Evolutionary conservation across 1,140 invertebrate species (phyloP).

Genomic region (Drosophila ficusphila): DNA sequence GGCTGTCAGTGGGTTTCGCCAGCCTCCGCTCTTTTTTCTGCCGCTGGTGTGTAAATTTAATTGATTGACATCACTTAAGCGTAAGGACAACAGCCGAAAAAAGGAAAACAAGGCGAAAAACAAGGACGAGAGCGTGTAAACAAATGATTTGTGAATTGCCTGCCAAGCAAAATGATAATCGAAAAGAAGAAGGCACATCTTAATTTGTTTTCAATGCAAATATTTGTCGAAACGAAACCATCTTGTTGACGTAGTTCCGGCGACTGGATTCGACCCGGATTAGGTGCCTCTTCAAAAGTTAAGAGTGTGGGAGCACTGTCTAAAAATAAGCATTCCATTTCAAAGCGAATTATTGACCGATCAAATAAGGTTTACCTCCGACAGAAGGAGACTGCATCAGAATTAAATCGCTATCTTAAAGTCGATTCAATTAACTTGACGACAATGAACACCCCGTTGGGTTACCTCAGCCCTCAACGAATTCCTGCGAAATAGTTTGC

Average conservation of each 20-base stretch:
- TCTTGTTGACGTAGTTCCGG: not conserved
- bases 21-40: not conserved
- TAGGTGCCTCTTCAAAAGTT: conserved; percentile 17
- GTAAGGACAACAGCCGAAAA: conserved; percentile 27
- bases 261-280: conserved; percentile 5
- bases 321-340: no score
- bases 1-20: conserved; percentile 32
- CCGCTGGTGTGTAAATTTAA: conserved; percentile 61
- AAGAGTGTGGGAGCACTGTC: not conserved
- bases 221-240: conserved; percentile 7
- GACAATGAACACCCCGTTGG: not conserved
- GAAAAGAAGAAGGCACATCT: conserved; percentile 9
- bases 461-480: not conserved
- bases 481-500: not conserved
- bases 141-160: conserved; percentile 61
- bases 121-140: conserved; percentile 28
- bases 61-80: conserved; percentile 75
- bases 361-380: no score
- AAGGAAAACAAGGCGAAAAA: not conserved
- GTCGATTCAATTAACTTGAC: not conserved
- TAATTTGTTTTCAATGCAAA: conserved; percentile 47
- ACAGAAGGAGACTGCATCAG: no score
- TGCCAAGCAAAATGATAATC: conserved; percentile 22
- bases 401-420: not conserved
- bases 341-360: no score